These are phyloP conservation scores for Gallinago undulata DNA, from an alignment of 2,113 vertebrate species.

Conservation along the genomic window DNA sequence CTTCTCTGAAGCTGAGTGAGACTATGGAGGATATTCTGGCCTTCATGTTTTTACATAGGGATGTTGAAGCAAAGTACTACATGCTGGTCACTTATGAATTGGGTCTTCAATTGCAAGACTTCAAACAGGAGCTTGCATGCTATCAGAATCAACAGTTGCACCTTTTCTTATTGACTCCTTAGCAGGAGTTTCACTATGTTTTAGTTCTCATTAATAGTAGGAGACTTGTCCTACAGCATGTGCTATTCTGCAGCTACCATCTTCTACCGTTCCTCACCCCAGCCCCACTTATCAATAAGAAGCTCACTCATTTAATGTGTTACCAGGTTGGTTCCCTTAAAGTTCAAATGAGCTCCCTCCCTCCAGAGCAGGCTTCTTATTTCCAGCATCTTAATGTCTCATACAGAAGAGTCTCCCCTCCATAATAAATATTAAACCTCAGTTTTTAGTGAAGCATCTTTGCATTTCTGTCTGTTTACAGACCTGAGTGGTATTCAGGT, in stretches of 20 bases:
- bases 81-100: not conserved
- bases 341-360: not conserved
- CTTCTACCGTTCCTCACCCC: not conserved
- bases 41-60: not conserved
- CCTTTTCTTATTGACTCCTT: not conserved
- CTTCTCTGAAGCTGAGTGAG: not conserved
- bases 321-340: not conserved
- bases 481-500: not conserved
- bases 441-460: not conserved
- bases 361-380: not conserved
- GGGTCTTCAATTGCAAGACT: not conserved
- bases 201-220: not conserved
- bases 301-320: not conserved
- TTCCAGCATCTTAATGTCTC: not conserved
- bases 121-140: not conserved
- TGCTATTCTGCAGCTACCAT: not conserved
- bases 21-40: not conserved
- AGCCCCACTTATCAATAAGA: not conserved
- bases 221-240: not conserved
- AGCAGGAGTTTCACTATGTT: not conserved
- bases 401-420: not conserved
- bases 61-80: not conserved
- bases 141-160: not conserved
- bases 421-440: not conserved
- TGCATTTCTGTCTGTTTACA: not conserved